Conservation (phyloP, 2,113 vertebrate genomes). For the Calonectris borealis region DNA sequence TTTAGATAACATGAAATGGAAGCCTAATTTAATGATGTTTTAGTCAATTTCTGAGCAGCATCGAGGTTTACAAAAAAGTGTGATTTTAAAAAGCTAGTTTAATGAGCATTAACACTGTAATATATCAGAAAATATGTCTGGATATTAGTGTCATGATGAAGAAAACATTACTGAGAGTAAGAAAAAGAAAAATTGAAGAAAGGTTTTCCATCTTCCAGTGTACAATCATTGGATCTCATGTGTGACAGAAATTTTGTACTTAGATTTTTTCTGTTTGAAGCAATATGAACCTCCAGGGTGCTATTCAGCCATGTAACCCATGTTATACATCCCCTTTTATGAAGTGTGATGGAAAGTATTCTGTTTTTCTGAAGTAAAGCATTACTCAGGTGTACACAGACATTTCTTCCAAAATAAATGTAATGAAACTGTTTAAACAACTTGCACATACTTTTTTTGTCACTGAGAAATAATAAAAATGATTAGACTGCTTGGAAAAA, state of each 20-base stretch:
- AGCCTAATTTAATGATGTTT: background rate
- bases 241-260: background rate
- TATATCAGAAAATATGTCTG: background rate
- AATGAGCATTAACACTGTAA: background rate
- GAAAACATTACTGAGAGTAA: background rate
- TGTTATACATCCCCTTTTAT: background rate
- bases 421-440: background rate
- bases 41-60: background rate
- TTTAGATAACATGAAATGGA: background rate
- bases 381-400: background rate
- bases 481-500: background rate
- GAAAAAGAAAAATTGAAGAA: background rate
- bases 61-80: background rate
- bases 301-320: background rate
- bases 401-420: background rate
- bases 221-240: background rate
- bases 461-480: conserved; percentile 6
- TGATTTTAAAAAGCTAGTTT: background rate
- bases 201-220: background rate
- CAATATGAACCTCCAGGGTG: background rate
- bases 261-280: background rate
- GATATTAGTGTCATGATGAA: background rate
- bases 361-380: background rate
- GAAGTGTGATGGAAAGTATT: background rate
- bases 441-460: background rate